These are phyloP conservation scores for Hermaeophaga mercurialis DNA, from an alignment of 2,888 invertebrate genomes.

Conservation along the genomic window DNA sequence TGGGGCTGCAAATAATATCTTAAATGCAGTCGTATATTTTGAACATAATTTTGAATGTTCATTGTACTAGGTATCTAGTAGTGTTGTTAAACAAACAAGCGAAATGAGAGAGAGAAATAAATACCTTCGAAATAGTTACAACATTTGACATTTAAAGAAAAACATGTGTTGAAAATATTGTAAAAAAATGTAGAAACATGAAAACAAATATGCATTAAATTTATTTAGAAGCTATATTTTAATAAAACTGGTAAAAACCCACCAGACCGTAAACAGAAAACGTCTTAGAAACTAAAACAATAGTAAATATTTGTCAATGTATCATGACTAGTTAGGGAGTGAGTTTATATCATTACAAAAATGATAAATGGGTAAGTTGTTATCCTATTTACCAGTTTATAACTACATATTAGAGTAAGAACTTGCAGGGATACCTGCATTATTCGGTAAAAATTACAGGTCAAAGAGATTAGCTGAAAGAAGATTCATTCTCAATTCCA, in stretches of 20 bases:
- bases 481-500: constrained; percentile 2
- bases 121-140: neutral
- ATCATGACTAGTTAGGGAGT: constrained; percentile 9
- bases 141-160: constrained; percentile 7
- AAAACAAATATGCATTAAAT: neutral
- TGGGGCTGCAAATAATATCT: too few species aligned
- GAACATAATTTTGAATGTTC: too few species aligned
- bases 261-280: neutral
- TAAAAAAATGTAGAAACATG: neutral
- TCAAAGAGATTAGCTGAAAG: neutral
- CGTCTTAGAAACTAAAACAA: constrained; percentile 2
- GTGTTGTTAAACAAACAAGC: too few species aligned
- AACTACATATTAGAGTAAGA: neutral
- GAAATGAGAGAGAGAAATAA: too few species aligned
- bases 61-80: too few species aligned
- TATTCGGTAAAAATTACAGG: neutral
- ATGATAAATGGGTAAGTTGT: neutral
- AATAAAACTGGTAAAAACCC: neutral
- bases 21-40: too few species aligned
- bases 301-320: constrained; percentile 12
- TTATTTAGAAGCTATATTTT: neutral
- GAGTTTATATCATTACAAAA: neutral
- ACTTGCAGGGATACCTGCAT: too few species aligned
- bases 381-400: constrained; percentile 1
- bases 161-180: constrained; percentile 10